Evolutionary conservation across 1,140 invertebrate species (phyloP), one percentile per base, ranked within the genome.

Genomic region (Lepeophtheirus salmonis): DNA sequence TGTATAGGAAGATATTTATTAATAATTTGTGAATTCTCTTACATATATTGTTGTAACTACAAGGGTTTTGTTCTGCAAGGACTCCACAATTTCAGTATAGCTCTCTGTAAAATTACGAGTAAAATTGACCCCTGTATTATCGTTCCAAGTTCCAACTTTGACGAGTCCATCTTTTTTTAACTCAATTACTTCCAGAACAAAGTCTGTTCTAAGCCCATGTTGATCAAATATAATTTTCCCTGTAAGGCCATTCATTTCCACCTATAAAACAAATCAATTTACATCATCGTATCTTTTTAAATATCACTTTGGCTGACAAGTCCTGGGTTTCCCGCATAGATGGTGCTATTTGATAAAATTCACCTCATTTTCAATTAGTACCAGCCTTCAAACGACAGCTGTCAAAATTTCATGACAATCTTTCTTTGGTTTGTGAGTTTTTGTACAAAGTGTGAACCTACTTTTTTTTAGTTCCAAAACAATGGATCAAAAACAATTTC

Each of bases 181-280:
- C 69, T 94, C 88, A 26, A 92, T 82, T 62, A 95, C 84, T 68
- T 90, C 86, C 50, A 96, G 73, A 64, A 83, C 79, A 67, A 94
- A 91, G 71, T 94, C 86, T 1, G 85, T 85, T 61, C 91, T 76
- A 69, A 89, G 89, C 23, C 90, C 89, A 74, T 90, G 82, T 69
- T 90, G 84, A 74, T 94, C 88, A 70, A 96, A 95, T 70, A 89
- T 88, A 63, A 96, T 89, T 14, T 84, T 80, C 30, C 90, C 89
- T 1, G 89, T 94, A 63, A 95, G 72, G 1, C 91, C 91, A 64
- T 82, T 79, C 76, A 92, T 87, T 71, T 89, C 85, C 6, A 89
- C 83, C 88, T 90, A 67, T 20, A 68, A 70, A 63, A 63, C n/a
- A 50, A 18, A n/a, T n/a, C n/a, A n/a, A n/a, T n/a, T n/a, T n/a